These are phyloP conservation scores for Parotocinclus haroldoi DNA, from an alignment of 2,797 vertebrate genomes.

Conservation along the genomic window DNA sequence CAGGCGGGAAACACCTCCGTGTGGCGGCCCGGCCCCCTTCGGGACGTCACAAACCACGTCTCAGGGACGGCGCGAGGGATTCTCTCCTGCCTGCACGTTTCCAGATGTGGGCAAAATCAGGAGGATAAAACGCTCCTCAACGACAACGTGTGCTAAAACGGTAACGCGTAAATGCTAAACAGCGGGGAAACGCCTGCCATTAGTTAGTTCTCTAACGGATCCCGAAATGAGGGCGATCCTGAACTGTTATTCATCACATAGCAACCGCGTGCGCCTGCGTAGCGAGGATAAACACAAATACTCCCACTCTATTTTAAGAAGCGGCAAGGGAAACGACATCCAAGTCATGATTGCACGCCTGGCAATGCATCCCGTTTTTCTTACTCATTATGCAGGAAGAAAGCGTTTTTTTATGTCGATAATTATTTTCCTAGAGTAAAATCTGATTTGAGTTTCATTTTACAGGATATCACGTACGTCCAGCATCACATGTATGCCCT, in stretches of 20 bases:
- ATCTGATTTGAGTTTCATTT: no score
- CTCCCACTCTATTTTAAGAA: constrained; percentile 33
- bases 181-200: background rate
- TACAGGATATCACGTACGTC: no score
- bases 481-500: no score
- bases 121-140: background rate
- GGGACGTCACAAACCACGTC: constrained; percentile 73
- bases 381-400: constrained; percentile 8
- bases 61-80: constrained; percentile 54
- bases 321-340: constrained; percentile 21
- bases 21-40: constrained; percentile 60
- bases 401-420: background rate
- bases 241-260: constrained; percentile 15
- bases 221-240: background rate
- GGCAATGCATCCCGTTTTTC: background rate
- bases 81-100: constrained; percentile 52
- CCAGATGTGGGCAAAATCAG: constrained; percentile 39
- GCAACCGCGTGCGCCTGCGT: constrained; percentile 36
- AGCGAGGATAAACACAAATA: constrained; percentile 31
- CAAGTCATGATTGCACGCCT: constrained; percentile 17
- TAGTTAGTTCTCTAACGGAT: background rate
- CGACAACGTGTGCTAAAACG: background rate
- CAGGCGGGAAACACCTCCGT: constrained; percentile 90
- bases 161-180: background rate
- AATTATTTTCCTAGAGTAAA: no score